Base-by-base conservation (phyloP, 2,888 invertebrate species). In the Synanthedon formicaeformis region DNA sequence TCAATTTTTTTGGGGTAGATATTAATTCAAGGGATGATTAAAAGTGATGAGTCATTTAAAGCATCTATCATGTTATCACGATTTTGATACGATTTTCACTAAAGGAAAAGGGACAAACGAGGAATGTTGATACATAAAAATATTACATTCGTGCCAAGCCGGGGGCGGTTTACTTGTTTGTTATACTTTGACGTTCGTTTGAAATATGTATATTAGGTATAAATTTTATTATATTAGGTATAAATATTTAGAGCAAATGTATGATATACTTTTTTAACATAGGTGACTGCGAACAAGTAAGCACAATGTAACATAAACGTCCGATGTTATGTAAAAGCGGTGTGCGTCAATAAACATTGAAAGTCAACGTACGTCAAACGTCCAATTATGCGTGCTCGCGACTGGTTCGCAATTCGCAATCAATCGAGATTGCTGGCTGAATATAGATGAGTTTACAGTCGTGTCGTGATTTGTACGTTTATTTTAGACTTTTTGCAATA, bases 371-470 rank as follows among this genome's bases (percentile, higher is more conserved):
- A 45, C 45, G 45, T 45, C 45, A 45, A 45, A 13, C 13, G 12
- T 45, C 45, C 45, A 45, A 45, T 45, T 45, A 45, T 45, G 45
- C 45, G 45, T 12, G 45, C 14, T 13, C 13, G 34, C 34, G 10
- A 45, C 45, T 45, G 45, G 55, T 55, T 55, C 51, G 52, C 53
- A 55, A 55, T 55, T 55, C 51, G 52, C 53, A 55, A 55, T 55
- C 53, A 51, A 41, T 34, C 12, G 40, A 16, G 50, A 50, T 41
- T 41, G 45, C 53, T 45, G 12, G 4, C 40, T 13, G 55, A 50
- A 55, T 55, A 55, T 48, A 48, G 52, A 55, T 52, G 52, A 54
- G 51, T 45, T n/a, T 45, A 14, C 14, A 45, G 2, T 45, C 45
- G 12, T 5, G 23, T 45, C n/a, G n/a, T 13, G 45, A 45, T 45